Percentiles rank a stretch among this genome's conserved stretches.
These are phyloP conservation scores for Monarcha castaneiventris DNA, from an alignment of 2,113 vertebrate species.

Conservation along the genomic window DNA sequence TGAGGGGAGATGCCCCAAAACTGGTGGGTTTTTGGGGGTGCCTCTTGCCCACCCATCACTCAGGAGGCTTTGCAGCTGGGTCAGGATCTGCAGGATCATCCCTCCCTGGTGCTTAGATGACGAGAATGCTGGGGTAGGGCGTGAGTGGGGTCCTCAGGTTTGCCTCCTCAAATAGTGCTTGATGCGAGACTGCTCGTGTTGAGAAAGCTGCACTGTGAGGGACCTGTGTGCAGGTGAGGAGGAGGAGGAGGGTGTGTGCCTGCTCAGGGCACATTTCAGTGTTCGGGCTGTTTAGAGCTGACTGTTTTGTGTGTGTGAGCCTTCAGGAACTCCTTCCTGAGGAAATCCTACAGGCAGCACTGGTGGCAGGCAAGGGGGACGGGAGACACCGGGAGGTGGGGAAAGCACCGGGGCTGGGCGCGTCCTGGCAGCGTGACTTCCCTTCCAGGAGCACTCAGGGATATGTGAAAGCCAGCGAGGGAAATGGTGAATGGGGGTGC, in stretches of 20 bases:
- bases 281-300: neutral
- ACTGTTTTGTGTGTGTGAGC: neutral
- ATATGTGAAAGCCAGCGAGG: accelerated
- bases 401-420: accelerated
- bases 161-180: neutral
- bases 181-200: neutral
- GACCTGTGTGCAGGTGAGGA: neutral
- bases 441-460: neutral
- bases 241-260: accelerated
- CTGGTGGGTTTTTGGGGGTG: neutral
- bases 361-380: neutral
- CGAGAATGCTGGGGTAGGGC: neutral
- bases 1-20: neutral
- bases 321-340: slow-evolving; percentile 51
- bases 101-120: neutral
- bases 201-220: neutral
- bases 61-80: neutral
- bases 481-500: neutral
- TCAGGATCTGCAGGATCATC: neutral
- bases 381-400: neutral
- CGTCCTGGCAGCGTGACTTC: accelerated
- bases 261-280: accelerated
- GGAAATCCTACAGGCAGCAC: slow-evolving; percentile 30
- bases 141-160: neutral
- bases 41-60: neutral